Base-by-base conservation (phyloP, 2,888 invertebrate genomes). In the Drosophila bunnanda region DNA sequence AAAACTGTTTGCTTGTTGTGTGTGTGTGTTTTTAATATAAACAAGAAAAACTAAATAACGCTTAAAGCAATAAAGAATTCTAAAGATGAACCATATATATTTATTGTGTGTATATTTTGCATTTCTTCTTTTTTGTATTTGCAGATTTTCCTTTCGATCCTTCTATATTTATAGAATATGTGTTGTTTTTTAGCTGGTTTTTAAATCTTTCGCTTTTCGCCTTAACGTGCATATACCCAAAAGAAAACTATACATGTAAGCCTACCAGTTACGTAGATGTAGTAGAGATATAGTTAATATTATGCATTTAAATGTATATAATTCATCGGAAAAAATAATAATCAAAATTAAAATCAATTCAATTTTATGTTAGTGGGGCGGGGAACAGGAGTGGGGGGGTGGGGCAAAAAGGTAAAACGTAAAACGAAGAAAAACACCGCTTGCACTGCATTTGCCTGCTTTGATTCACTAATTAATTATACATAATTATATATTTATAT, bases 31-130 rank as follows among this genome's bases (percentile, higher is more conserved):
- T 82, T 73, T 78, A 70, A 78, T 74, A 82, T 82, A 88, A 83
- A 79, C 82, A 85, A 78, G 76, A 85, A 88, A 85, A 88, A 86
- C 89, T 89, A 89, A 86, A 89, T 86, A 86, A 86, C 89, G 86
- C 89, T 86, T 86, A 86, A 89, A 82, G 88, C 86, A 89, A 88
- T 85, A 88, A 86, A 46, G 25, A 76, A 88, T 71, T 76, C 82
- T 84, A 79, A 55, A 78, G 81, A 74, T 67, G 58, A 86, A 78
- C 78, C 80, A 74, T 76, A 56, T 81, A 73, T 54, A 58, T 73
- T 57, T 55, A 58, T 66, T 32, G 28, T 50, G 50, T 54, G 57
- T 74, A 38, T 72, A 57, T 72, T 71, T 74, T 67, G 55, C 58
- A 67, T 66, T 81, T 69, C n/a, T 68, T 55, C 41, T 53, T 57